Evolutionary conservation across 1,140 invertebrate species (phyloP).

Genomic region (Rhyacophila brunnea): DNA sequence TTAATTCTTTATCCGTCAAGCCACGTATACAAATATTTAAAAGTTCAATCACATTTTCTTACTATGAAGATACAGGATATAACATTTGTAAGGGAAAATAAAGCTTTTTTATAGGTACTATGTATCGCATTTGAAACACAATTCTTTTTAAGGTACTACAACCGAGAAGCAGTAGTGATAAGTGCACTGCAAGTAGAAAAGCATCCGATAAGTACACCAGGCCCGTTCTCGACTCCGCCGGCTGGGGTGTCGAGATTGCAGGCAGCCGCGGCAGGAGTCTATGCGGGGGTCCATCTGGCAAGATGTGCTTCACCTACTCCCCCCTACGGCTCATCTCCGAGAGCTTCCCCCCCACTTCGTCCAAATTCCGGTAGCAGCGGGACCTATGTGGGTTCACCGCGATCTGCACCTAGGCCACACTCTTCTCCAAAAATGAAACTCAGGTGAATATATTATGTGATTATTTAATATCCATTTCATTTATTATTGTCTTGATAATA

Average conservation of each 20-base stretch:
- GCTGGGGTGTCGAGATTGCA: slow-evolving; percentile 54
- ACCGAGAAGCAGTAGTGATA: slow-evolving; percentile 88
- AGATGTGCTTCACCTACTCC: slow-evolving; percentile 36
- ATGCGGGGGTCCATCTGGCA: slow-evolving; percentile 45
- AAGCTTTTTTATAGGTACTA: too few species aligned
- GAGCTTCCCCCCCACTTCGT: slow-evolving; percentile 44
- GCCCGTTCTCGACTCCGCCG: slow-evolving; percentile 70
- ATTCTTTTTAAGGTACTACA: slow-evolving; percentile 71
- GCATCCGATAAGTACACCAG: slow-evolving; percentile 83
- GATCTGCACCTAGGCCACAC: slow-evolving; percentile 62
- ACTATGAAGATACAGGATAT: too few species aligned
- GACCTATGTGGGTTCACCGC: slow-evolving; percentile 55
- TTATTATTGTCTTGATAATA: too few species aligned
- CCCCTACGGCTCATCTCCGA: slow-evolving; percentile 38
- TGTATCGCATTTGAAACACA: not conserved
- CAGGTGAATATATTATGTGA: too few species aligned
- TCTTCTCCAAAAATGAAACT: slow-evolving; percentile 90
- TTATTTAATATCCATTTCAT: too few species aligned
- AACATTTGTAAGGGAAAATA: too few species aligned
- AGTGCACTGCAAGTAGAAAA: slow-evolving; percentile 91
- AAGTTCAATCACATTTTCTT: too few species aligned
- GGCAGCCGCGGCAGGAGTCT: slow-evolving; percentile 41
- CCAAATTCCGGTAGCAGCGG: slow-evolving; percentile 53
- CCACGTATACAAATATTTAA: too few species aligned
- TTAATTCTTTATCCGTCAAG: too few species aligned